Conservation (phyloP, 1,140 invertebrate genomes). For the Pygmarrhopalites habei region DNA sequence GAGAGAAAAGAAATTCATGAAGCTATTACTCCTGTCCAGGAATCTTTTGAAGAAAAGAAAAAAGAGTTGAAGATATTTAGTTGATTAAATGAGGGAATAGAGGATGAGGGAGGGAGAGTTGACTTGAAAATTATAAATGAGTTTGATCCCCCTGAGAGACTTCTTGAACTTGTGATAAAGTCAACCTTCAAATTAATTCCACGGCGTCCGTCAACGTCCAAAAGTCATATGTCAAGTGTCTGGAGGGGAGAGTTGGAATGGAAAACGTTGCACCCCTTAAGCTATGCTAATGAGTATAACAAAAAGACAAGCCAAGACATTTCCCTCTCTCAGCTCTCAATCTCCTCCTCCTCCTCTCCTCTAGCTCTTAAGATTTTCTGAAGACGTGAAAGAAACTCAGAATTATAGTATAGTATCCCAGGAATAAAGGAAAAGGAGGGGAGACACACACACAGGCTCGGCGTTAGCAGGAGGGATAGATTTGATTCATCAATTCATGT, state of each 20-base stretch:
- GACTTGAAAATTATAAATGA: no score
- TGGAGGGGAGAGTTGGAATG: background rate
- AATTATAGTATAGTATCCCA: no score
- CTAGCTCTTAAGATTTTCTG: no score
- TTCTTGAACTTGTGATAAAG: background rate
- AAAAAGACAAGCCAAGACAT: conserved; percentile 11
- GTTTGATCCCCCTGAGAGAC: background rate
- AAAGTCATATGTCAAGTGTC: conserved; percentile 12
- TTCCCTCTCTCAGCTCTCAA: conserved; percentile 1
- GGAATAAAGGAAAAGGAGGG: background rate
- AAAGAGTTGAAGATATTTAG: no score
- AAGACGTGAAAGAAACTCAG: no score
- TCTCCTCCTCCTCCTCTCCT: background rate
- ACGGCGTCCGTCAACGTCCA: conserved; percentile 6
- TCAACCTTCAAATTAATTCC: conserved; percentile 10
- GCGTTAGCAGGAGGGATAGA: conserved; percentile 9
- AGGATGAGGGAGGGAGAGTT: no score
- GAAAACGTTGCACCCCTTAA: background rate
- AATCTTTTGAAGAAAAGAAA: no score
- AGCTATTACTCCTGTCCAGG: no score
- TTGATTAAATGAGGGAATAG: no score
- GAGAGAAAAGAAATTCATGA: no score
- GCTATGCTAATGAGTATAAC: conserved; percentile 7
- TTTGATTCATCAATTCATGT: conserved; percentile 16
- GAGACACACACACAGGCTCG: no score